A percentile compares a stretch with the other conserved stretches of the same genome.
Conservation (phyloP, 1,140 invertebrate species). For the Steinernema feltiae region DNA sequence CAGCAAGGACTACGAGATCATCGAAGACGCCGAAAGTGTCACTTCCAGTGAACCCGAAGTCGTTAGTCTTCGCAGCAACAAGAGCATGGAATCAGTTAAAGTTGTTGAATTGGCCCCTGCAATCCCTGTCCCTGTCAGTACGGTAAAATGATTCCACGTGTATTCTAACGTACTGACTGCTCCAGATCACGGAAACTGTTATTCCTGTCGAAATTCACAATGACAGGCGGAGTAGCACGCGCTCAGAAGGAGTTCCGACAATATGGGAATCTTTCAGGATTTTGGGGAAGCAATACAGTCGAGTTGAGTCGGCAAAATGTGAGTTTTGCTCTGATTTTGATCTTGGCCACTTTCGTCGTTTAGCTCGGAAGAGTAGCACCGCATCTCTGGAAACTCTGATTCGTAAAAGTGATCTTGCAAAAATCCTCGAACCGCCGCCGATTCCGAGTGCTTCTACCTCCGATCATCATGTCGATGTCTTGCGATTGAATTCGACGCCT, state of each 20-base stretch:
- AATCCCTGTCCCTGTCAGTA: background rate
- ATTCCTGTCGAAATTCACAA: slow-evolving; percentile 8
- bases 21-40: slow-evolving; percentile 8
- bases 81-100: slow-evolving; percentile 10
- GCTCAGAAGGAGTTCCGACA: slow-evolving; percentile 38
- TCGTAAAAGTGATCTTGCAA: background rate
- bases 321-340: background rate
- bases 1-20: slow-evolving; percentile 1
- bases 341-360: background rate
- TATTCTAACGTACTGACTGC: background rate
- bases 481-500: background rate
- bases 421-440: background rate
- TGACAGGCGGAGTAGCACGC: slow-evolving; percentile 1
- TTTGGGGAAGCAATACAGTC: slow-evolving; percentile 38
- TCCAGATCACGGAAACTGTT: slow-evolving; percentile 16
- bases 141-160: background rate
- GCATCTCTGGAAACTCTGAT: background rate
- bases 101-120: background rate
- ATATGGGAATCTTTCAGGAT: slow-evolving; percentile 45
- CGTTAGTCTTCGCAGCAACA: slow-evolving; percentile 19
- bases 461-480: background rate
- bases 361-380: background rate
- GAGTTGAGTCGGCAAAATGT: background rate
- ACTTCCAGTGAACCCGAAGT: background rate
- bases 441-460: background rate